Conservation (phyloP, 2,797 vertebrate genomes). For the Crocidura indochinensis region DNA sequence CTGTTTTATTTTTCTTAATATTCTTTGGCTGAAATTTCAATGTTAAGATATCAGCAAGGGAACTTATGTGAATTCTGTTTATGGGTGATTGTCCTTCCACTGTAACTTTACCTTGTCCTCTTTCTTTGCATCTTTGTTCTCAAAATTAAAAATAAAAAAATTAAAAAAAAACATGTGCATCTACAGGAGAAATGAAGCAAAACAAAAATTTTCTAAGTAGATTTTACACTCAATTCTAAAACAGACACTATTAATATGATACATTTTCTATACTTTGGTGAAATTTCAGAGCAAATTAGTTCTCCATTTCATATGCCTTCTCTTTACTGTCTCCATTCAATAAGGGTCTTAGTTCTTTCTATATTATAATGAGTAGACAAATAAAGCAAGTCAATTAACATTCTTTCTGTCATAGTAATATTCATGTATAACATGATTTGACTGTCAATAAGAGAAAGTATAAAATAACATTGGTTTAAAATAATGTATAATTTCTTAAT, state of each 20-base stretch:
- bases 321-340: neutral
- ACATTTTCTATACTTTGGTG: neutral
- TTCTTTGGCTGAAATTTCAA: too few species aligned
- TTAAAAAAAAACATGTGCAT: neutral
- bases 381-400: neutral
- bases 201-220: neutral
- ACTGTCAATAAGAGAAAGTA: neutral
- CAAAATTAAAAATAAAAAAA: too few species aligned
- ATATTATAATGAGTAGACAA: neutral
- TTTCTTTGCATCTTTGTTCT: too few species aligned
- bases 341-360: constrained; percentile 1
- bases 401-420: neutral
- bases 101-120: too few species aligned
- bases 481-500: neutral
- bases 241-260: neutral
- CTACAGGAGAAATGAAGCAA: neutral
- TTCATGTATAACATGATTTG: neutral
- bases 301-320: neutral
- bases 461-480: constrained; percentile 7
- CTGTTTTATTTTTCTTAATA: too few species aligned
- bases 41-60: too few species aligned
- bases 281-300: neutral
- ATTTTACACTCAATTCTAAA: neutral
- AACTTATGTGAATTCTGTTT: too few species aligned
- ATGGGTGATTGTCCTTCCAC: too few species aligned